These are phyloP conservation scores for Myotis brandtii DNA, from an alignment of 2,113 vertebrate species.

Conservation along the genomic window DNA sequence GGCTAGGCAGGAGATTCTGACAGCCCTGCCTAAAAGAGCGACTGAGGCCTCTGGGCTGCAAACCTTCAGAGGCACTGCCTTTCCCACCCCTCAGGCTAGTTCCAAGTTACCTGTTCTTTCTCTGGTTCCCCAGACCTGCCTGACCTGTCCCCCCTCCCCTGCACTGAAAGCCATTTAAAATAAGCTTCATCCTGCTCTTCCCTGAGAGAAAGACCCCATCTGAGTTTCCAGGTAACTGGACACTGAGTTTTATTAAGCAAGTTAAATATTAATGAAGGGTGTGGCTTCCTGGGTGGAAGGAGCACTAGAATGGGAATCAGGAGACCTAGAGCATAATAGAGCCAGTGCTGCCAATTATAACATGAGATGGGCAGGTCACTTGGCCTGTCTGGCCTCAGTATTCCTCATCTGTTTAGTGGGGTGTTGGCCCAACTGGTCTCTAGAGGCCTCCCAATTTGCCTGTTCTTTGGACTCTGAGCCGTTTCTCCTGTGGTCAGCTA, in stretches of 20 bases:
- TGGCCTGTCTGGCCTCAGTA: neutral
- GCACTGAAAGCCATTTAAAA: constrained; percentile 32
- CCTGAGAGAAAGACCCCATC: neutral
- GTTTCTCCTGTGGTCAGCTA: neutral
- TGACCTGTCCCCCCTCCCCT: neutral
- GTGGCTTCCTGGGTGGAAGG: neutral
- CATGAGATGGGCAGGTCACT: neutral
- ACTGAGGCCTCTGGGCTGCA: neutral
- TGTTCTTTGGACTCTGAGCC: neutral
- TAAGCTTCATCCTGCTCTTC: neutral
- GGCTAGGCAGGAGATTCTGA: neutral
- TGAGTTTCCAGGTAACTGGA: constrained; percentile 16
- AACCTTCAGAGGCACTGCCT: neutral
- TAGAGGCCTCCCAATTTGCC: neutral
- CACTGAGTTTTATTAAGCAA: constrained; percentile 34
- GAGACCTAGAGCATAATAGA: neutral
- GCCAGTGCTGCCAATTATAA: neutral
- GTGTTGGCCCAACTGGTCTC: neutral
- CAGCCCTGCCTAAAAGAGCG: neutral
- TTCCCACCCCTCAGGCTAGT: neutral
- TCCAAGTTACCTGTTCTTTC: neutral
- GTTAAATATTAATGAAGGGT: constrained; percentile 1
- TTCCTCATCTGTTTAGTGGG: neutral
- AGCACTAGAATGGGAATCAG: neutral
- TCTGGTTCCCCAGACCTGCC: neutral